These are phyloP conservation scores for Lepisosteus oculatus DNA, from an alignment of 2,113 vertebrate species.

Conservation along the genomic window DNA sequence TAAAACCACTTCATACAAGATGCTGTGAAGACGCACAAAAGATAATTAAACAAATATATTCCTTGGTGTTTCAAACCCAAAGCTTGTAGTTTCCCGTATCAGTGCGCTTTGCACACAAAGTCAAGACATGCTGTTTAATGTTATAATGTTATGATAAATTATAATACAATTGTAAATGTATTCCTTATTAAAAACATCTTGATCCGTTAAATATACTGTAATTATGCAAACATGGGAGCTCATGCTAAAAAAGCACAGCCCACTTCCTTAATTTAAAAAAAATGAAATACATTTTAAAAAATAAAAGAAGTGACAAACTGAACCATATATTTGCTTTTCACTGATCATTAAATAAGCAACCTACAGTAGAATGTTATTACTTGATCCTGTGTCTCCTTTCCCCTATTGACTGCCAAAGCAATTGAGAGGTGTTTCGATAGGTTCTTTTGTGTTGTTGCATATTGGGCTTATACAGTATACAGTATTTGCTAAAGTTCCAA, in stretches of 20 bases:
- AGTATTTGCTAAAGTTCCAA: slow-evolving; percentile 48
- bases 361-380: slow-evolving; percentile 71
- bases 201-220: no score
- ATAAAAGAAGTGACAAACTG: slow-evolving; percentile 66
- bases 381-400: slow-evolving; percentile 66
- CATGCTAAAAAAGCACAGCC: slow-evolving; percentile 39
- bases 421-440: slow-evolving; percentile 64
- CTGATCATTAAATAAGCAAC: slow-evolving; percentile 79
- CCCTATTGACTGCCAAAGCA: slow-evolving; percentile 71
- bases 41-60: no score
- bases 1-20: not conserved
- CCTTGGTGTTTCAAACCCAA: not conserved
- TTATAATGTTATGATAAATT: slow-evolving; percentile 21
- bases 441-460: slow-evolving; percentile 68
- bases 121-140: no score
- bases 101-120: not conserved
- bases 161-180: slow-evolving; percentile 8
- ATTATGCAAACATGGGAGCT: not conserved
- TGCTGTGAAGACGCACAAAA: no score
- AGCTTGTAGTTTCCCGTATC: not conserved
- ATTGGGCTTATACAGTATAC: slow-evolving; percentile 40
- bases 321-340: slow-evolving; percentile 76
- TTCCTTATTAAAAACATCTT: no score
- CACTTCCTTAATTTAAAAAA: slow-evolving; percentile 64
- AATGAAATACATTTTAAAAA: slow-evolving; percentile 54